phyloP scores from a whole-genome alignment of 1,140 invertebrate genomes.

The Apis laboriosa region DNA sequence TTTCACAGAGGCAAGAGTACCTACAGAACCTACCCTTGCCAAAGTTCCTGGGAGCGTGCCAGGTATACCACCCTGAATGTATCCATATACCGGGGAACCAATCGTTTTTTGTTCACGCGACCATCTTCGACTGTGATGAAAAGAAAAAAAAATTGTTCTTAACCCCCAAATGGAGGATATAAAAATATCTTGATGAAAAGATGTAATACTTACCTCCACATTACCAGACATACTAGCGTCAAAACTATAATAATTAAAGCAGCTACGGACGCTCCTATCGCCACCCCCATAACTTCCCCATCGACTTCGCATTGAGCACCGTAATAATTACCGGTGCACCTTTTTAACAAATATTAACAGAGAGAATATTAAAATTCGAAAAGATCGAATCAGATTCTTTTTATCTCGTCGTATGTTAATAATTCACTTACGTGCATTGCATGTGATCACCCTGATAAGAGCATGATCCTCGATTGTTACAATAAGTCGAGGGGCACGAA shows the following conservation, averaged over 20 bases:
- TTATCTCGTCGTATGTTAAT: no score
- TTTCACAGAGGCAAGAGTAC: constrained; percentile 83
- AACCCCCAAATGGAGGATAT: not conserved
- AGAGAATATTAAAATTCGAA: not conserved
- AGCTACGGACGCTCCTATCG: constrained; percentile 92
- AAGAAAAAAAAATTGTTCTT: not conserved
- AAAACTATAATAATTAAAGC: constrained; percentile 93
- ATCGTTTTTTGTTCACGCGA: constrained; percentile 91
- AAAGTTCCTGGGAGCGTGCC: constrained; percentile 72
- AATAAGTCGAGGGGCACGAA: constrained; percentile 88
- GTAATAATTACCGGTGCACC: constrained; percentile 92
- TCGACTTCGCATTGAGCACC: constrained; percentile 94
- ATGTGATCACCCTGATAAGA: constrained; percentile 87
- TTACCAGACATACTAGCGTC: constrained; percentile 92
- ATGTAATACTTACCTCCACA: constrained; percentile 88
- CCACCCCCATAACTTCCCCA: constrained; percentile 94
- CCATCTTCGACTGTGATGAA: constrained; percentile 87
- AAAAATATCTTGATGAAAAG: not conserved
- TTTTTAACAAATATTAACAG: constrained; percentile 70
- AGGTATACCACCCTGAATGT: constrained; percentile 86
- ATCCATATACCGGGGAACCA: constrained; percentile 90
- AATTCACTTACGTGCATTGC: constrained; percentile 87
- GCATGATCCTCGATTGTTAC: constrained; percentile 92
- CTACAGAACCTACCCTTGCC: constrained; percentile 78
- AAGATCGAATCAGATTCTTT: not conserved